A percentile compares a stretch with the other conserved stretches of the same genome.
Conservation (phyloP, 2,888 invertebrate species). For the Orthosia cruda region DNA sequence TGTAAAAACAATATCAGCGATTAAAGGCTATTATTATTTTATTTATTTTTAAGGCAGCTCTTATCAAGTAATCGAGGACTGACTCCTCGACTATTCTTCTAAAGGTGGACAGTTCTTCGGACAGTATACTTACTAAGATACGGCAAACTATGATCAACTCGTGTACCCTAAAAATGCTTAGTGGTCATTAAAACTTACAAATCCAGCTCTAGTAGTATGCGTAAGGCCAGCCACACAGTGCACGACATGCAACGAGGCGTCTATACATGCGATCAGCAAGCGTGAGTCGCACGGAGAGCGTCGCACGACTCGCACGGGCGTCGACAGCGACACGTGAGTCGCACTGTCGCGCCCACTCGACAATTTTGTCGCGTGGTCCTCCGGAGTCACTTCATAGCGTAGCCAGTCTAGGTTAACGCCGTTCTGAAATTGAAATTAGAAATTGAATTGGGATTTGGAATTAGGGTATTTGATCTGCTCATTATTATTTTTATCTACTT, state of each 20-base stretch:
- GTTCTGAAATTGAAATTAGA: constrained; percentile 76
- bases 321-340: constrained; percentile 92
- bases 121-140: neutral
- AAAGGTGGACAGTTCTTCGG: neutral
- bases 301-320: constrained; percentile 80
- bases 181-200: constrained; percentile 92
- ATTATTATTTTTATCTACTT: too few species aligned
- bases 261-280: constrained; percentile 96
- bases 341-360: constrained; percentile 90
- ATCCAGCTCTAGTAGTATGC: constrained; percentile 94
- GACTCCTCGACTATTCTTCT: neutral
- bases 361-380: constrained; percentile 91
- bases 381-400: constrained; percentile 93
- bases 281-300: constrained; percentile 93
- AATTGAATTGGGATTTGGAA: too few species aligned
- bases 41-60: too few species aligned
- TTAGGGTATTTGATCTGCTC: too few species aligned
- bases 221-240: constrained; percentile 95
- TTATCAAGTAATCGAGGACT: neutral
- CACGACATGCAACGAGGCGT: constrained; percentile 96
- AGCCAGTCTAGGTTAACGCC: constrained; percentile 92
- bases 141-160: neutral
- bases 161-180: neutral
- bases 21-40: too few species aligned
- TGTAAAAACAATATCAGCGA: too few species aligned